Evolutionary conservation across 2,888 invertebrate genomes (phyloP).

Genomic region (Parnassius apollo): DNA sequence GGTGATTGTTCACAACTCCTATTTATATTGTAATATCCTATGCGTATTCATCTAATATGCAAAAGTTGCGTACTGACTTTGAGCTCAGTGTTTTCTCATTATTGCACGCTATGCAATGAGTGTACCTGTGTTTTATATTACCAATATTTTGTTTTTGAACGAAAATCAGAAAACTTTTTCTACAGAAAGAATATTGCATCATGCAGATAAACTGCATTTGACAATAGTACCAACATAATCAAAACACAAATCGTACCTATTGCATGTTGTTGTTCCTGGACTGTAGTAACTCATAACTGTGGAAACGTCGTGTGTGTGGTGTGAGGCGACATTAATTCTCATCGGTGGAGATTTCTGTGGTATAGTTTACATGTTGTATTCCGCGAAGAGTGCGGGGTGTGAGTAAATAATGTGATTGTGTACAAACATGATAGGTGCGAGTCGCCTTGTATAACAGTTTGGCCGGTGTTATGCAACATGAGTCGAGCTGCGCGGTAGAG

Average conservation of each 20-base stretch:
- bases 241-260: too few species aligned
- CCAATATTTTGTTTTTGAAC: too few species aligned
- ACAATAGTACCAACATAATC: too few species aligned
- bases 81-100: constrained; percentile 27
- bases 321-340: neutral
- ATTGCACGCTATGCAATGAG: constrained; percentile 1
- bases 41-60: constrained; percentile 36
- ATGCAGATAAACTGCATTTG: too few species aligned
- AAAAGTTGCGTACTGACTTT: constrained; percentile 29
- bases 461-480: constrained; percentile 64
- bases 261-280: constrained; percentile 24
- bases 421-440: constrained; percentile 57
- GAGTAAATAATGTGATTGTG: constrained; percentile 59
- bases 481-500: constrained; percentile 39
- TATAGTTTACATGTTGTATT: constrained; percentile 25
- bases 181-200: too few species aligned
- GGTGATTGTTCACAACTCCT: constrained; percentile 54
- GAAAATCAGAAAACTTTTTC: too few species aligned
- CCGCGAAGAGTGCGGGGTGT: constrained; percentile 41
- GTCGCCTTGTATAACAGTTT: constrained; percentile 46
- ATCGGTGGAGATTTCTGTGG: constrained; percentile 6
- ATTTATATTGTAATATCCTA: constrained; percentile 52
- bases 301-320: neutral
- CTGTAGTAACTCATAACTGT: constrained; percentile 36
- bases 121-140: too few species aligned